These are phyloP conservation scores for Etheostoma spectabile DNA, from an alignment of 2,113 vertebrate species.

Conservation along the genomic window DNA sequence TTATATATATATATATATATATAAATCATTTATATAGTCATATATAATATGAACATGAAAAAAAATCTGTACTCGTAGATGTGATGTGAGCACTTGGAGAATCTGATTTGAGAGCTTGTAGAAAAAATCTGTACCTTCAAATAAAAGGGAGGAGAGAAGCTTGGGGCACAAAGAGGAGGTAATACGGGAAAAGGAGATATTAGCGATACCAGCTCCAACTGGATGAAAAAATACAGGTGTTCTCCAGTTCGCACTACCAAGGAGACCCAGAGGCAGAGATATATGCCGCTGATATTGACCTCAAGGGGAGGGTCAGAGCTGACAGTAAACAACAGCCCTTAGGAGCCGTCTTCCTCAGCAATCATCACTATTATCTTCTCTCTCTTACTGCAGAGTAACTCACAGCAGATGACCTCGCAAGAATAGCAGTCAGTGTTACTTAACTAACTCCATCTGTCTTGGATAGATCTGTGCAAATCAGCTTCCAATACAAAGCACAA, in stretches of 20 bases:
- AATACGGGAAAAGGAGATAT: conserved; percentile 34
- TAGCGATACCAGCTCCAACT: conserved; percentile 38
- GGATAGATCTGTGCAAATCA: conserved; percentile 41
- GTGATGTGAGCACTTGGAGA: too few species aligned
- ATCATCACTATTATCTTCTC: conserved; percentile 30
- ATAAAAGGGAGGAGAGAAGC: conserved; percentile 26
- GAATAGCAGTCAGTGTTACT: conserved; percentile 23
- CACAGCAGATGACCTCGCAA: conserved; percentile 29
- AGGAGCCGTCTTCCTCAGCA: conserved; percentile 15
- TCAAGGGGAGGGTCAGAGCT: neutral
- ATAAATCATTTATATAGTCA: too few species aligned
- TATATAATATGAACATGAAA: too few species aligned
- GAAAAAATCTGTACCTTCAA: neutral
- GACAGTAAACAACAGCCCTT: conserved; percentile 47
- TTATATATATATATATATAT: too few species aligned
- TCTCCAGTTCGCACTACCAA: conserved; percentile 38
- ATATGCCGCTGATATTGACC: conserved; percentile 52
- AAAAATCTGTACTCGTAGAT: too few species aligned
- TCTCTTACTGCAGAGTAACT: conserved; percentile 13
- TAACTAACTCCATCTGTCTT: conserved; percentile 21
- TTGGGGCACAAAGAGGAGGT: conserved; percentile 15
- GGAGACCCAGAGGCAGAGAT: conserved; percentile 46
- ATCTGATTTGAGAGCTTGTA: too few species aligned
- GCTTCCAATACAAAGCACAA: conserved; percentile 19
- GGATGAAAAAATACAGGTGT: conserved; percentile 27